Evolutionary conservation across 1,140 invertebrate genomes (phyloP).

Genomic region (Diprion similis): DNA sequence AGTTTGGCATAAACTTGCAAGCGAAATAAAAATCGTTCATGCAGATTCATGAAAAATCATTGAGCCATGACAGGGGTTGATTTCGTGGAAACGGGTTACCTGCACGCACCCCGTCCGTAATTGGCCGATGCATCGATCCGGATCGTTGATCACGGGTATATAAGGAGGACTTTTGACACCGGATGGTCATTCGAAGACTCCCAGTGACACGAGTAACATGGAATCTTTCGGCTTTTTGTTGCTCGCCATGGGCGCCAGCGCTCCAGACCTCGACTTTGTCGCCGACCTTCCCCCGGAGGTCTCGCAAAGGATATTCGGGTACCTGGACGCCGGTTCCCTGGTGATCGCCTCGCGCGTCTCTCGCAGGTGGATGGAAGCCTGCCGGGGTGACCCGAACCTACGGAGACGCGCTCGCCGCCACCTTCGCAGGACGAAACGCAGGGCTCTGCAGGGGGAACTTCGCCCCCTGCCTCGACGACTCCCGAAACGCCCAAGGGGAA

Average conservation of each 20-base stretch:
- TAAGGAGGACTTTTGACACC: too few relatives aligned
- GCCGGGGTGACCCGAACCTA: neutral
- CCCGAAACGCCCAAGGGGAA: neutral
- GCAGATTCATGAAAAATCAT: too few relatives aligned
- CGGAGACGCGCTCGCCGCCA: neutral
- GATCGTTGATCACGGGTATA: too few relatives aligned
- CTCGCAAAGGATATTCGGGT: conserved; percentile 18
- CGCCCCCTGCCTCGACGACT: neutral
- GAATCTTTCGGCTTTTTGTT: neutral
- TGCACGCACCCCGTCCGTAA: neutral
- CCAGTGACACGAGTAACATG: neutral
- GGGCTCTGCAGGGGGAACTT: too few relatives aligned
- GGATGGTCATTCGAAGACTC: too few relatives aligned
- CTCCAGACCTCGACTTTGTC: conserved; percentile 12
- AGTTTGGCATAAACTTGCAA: too few relatives aligned
- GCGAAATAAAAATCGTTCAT: too few relatives aligned
- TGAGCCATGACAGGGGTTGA: too few relatives aligned
- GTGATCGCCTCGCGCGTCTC: conserved; percentile 13
- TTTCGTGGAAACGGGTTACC: too few relatives aligned
- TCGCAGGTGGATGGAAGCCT: neutral
- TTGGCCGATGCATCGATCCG: too few relatives aligned
- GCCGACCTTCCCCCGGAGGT: conserved; percentile 24
- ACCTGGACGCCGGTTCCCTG: conserved; percentile 20
- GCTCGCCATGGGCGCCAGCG: neutral
- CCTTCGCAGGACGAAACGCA: too few relatives aligned